Conservation (phyloP, 2,113 vertebrate genomes). For the Oxyruncus cristatus region DNA sequence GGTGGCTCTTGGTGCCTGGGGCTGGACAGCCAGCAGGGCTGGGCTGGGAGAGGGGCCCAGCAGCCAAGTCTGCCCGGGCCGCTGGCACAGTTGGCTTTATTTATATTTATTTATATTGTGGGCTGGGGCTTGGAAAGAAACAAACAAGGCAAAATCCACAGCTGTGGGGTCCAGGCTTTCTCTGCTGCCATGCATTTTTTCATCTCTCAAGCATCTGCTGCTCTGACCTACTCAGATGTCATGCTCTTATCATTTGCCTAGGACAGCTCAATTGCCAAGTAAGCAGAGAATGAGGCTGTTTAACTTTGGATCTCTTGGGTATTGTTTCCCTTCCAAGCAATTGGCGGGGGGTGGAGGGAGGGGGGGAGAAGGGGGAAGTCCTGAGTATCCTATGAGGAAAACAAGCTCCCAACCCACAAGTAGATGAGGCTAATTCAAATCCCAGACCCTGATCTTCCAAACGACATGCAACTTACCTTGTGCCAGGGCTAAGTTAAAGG, state of each 20-base stretch:
- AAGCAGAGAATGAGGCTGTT: not conserved
- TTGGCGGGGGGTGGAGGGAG: fast-evolving
- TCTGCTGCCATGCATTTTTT: not conserved
- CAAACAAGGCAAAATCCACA: not conserved
- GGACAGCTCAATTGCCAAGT: not conserved
- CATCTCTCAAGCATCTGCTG: not conserved
- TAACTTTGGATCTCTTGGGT: not conserved
- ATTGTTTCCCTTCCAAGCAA: not conserved
- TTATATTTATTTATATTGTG: not conserved
- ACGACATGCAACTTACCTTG: not conserved
- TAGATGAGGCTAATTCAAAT: not conserved
- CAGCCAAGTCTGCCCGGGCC: not conserved
- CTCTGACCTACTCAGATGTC: not conserved
- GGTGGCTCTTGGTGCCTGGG: not conserved
- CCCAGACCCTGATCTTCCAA: not conserved
- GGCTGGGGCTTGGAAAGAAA: not conserved
- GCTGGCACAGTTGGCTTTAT: not conserved
- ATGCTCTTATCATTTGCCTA: not conserved
- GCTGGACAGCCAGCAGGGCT: fast-evolving
- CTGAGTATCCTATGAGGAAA: not conserved
- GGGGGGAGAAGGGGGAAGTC: not conserved
- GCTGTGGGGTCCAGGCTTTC: not conserved
- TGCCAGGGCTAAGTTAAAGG: not conserved
- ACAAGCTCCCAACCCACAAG: not conserved
- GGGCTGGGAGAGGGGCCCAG: not conserved